These are phyloP conservation scores for Burhinus bistriatus DNA, from an alignment of 2,113 vertebrate genomes.

Conservation along the genomic window DNA sequence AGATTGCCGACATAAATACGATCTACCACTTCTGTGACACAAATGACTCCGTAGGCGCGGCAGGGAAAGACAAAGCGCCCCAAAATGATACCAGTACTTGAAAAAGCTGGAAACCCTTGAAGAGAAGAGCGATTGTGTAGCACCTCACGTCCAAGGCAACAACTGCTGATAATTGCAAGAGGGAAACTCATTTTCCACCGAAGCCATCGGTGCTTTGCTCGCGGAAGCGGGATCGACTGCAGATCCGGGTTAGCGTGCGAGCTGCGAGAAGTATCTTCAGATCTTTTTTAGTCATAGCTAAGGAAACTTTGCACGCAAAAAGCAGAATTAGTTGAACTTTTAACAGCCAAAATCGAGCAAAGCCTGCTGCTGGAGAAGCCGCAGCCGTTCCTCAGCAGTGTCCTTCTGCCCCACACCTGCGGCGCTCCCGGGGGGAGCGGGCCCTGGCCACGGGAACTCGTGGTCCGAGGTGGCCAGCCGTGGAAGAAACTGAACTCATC, in stretches of 20 bases:
- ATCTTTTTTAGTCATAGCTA: not conserved
- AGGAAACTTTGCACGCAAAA: not conserved
- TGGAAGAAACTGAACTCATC: not conserved
- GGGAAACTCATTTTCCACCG: not conserved
- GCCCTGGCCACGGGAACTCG: not conserved
- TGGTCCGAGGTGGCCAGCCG: not conserved
- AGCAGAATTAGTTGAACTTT: not conserved
- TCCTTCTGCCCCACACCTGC: not conserved
- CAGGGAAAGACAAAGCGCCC: not conserved
- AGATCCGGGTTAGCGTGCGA: rapidly evolving
- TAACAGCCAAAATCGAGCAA: not conserved
- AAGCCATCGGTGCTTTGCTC: not conserved
- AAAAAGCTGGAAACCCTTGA: not conserved
- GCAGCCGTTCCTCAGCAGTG: not conserved
- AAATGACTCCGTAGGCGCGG: not conserved
- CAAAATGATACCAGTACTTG: not conserved
- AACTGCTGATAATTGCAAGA: not conserved
- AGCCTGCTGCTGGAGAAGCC: not conserved
- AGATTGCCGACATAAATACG: not conserved
- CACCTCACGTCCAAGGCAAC: not conserved
- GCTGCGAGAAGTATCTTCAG: not conserved
- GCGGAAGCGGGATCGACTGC: not conserved
- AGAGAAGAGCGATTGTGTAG: not conserved
- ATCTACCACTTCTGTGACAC: not conserved
- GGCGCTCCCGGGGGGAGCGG: not conserved